Conservation (phyloP, 2,113 vertebrate genomes). For the Sialia sialis region DNA sequence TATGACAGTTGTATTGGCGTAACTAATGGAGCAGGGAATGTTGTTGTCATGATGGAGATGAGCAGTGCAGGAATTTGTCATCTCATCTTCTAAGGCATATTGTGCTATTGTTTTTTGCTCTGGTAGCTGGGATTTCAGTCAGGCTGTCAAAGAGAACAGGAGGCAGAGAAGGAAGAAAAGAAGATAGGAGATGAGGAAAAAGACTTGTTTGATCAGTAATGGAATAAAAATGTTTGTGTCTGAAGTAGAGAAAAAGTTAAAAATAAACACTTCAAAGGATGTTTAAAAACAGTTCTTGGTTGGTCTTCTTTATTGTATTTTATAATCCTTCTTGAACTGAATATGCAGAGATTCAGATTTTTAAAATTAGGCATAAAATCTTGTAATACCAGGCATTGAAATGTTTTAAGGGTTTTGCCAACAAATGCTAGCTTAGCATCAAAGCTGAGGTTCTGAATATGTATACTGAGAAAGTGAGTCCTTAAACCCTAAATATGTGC, state of each 20-base stretch:
- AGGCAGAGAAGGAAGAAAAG: not conserved
- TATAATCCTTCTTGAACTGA: not conserved
- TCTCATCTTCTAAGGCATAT: not conserved
- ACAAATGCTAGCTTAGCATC: not conserved
- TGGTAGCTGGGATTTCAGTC: not conserved
- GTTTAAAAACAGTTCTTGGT: not conserved
- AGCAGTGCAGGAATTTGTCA: not conserved
- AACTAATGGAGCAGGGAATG: constrained; percentile 25
- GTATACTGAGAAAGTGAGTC: not conserved
- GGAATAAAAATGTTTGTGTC: not conserved
- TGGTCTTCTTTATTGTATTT: not conserved
- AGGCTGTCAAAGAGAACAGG: not conserved
- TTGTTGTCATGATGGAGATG: not conserved
- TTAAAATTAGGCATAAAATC: not conserved
- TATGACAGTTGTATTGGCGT: not conserved
- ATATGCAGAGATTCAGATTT: not conserved
- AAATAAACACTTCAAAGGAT: not conserved
- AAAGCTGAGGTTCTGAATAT: not conserved
- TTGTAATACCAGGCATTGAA: not conserved
- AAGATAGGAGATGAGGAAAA: not conserved
- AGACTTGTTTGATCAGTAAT: not conserved
- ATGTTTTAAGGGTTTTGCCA: not conserved
- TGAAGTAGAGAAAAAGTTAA: not conserved
- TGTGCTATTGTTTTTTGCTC: not conserved
- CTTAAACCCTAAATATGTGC: not conserved